Base-by-base conservation (phyloP, 2,113 vertebrate genomes). In the Apodemus sylvaticus region DNA sequence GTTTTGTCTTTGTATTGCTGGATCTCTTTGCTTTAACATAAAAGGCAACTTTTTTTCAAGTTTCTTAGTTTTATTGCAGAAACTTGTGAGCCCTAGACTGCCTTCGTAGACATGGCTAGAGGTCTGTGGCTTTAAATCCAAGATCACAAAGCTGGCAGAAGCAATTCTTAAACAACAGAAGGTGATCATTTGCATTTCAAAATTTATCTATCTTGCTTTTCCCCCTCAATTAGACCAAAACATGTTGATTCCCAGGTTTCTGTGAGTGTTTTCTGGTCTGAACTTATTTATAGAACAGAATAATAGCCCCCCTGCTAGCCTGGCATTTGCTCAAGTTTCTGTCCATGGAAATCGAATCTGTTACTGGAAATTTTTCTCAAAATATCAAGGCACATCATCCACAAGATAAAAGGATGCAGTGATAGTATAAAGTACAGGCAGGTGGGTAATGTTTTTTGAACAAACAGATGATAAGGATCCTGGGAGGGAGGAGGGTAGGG, bases 301-400 rank as follows among this genome's bases (percentile, higher is more conserved):
- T 98, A 99, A 98, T 98, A 98, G 98, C 98, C 98, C 98, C 98
- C 98, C 98, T 98, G 98, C 98, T 98, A 98, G 97, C 81, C 90
- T 99, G 99, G 99, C 98, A 99, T 98, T 98, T 98, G 98, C 97
- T 99, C 98, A 98, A 98, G 98, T 99, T 99, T 99, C 98, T 99
- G 98, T 98, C 98, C 96, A 48, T 98, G 97, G 95, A 98, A 98
- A 99, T 98, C 97, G 97, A 98, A 98, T 98, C 98, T 98, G 98
- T 98, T 98, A 98, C 98, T 98, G 98, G 98, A 99, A 98, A 98
- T 98, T 98, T 98, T 98, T 98, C 98, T 98, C 98, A 98, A 98
- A 99, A 98, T 98, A 98, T 98, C 98, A 98, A 98, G 98, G 98
- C 98, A 98, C 98, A 98, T 98, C 98, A 98, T 98, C 97, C 94